Evolutionary conservation across 2,888 invertebrate genomes (phyloP), one percentile per base, ranked within the genome.

Genomic region (Prosopocoilus inquinatus): DNA sequence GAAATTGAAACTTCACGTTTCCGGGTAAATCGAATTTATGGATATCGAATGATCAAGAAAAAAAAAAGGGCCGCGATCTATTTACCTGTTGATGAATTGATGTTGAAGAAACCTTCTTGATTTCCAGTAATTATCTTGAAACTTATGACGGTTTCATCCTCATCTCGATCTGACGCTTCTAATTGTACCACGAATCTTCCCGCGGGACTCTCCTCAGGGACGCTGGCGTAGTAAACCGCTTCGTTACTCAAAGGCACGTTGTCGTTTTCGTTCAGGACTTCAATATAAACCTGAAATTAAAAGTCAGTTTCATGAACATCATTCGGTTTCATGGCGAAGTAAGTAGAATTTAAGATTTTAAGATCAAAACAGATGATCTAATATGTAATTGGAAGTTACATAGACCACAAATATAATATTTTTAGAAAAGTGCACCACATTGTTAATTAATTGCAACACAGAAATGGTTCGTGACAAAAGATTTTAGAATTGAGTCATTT

Each of bases 261-360:
- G 81, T 99, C 98, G 80, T 98, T 98, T 71, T 90, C 91, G 79
- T 98, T 95, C 65, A 87, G 80, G 62, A 98, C 90, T 72, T 90
- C 87, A 47, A 93, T 82, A 74, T 87, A 92, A 44, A 94, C 86
- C 88, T 89, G 75, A 9, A 74, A 62, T 53, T 65, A 48, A 53
- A 28, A 28, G 3, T 28, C 20, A 4, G 5, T 28, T 28, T 28
- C 3, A 28, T 4, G 20, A 1, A 20, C 4, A 20, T n/a, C n/a
- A n/a, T n/a, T n/a, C n/a, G 20, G 4, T 28, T 28, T 28, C 3
- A 28, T 5, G 20, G 20, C 20, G 20, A 4, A 28, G 20, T 7
- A 28, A 28, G 20, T 28, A 28, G 20, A n/a, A n/a, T n/a, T n/a
- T n/a, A n/a, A n/a, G n/a, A n/a, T n/a, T n/a, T n/a, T n/a, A n/a